Conservation (phyloP, 2,888 invertebrate genomes). For the Melolontha melolontha region DNA sequence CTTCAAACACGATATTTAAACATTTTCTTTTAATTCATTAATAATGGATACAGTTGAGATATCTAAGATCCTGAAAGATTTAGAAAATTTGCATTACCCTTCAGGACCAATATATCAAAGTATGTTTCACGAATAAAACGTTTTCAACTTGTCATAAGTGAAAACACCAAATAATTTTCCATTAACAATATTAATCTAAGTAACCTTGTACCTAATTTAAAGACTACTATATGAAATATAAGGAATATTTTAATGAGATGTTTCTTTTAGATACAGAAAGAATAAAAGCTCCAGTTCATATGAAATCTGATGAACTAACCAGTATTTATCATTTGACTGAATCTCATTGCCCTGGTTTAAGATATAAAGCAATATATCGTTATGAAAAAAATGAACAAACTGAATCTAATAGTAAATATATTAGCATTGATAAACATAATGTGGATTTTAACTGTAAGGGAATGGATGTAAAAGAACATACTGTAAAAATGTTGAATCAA, state of each 20-base stretch:
- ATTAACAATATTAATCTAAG: no score
- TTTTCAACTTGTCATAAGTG: no score
- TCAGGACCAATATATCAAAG: conserved; percentile 47
- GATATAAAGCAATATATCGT: conserved; percentile 55
- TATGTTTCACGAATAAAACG: conserved; percentile 19
- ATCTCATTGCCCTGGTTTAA: conserved; percentile 59
- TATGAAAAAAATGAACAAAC: conserved; percentile 54
- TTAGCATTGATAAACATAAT: conserved; percentile 53
- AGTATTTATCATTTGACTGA: conserved; percentile 59
- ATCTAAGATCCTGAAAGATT: conserved; percentile 22
- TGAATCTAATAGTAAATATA: conserved; percentile 43
- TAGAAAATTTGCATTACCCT: conserved; percentile 46
- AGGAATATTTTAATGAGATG: not conserved
- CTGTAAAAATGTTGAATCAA: conserved; percentile 54
- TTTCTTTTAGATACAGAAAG: conserved; percentile 54
- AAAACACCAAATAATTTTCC: no score
- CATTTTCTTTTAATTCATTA: not conserved
- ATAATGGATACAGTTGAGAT: conserved; percentile 11
- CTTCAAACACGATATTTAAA: no score
- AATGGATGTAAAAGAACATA: conserved; percentile 46
- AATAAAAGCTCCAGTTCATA: conserved; percentile 50
- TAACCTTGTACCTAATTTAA: not conserved
- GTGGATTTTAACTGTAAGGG: conserved; percentile 54
- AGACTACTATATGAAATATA: no score
- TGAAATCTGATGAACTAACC: conserved; percentile 55